phyloP scores from a whole-genome alignment of 1,140 invertebrate genomes.

The Drosophila malerkotliana region DNA sequence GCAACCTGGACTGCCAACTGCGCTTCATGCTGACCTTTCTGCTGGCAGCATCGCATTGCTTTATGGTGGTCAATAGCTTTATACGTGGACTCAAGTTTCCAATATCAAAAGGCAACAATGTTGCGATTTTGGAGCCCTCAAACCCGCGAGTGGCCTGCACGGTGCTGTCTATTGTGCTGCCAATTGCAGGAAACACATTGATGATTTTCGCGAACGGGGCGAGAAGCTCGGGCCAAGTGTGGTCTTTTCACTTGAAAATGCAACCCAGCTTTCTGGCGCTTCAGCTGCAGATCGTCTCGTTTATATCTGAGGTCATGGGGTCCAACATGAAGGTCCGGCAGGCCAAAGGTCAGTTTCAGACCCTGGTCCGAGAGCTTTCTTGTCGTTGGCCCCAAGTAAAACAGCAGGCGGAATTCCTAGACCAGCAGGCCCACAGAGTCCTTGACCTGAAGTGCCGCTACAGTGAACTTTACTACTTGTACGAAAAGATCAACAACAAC shows the following conservation, averaged over 20 bases:
- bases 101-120: background rate
- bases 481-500: conserved; percentile 31
- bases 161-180: conserved; percentile 17
- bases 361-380: conserved; percentile 25
- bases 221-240: background rate
- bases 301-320: conserved; percentile 50
- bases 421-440: conserved; percentile 7
- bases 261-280: conserved; percentile 39
- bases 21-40: conserved; percentile 14
- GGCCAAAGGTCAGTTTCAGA: conserved; percentile 20
- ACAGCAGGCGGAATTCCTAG: background rate
- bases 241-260: conserved; percentile 19
- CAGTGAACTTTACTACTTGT: conserved; percentile 34
- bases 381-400: conserved; percentile 12
- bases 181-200: conserved; percentile 8
- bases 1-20: conserved; percentile 54
- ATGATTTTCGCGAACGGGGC: background rate
- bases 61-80: conserved; percentile 45
- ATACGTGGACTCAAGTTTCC: conserved; percentile 3
- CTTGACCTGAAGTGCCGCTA: conserved; percentile 40
- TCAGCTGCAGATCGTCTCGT: conserved; percentile 53
- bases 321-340: conserved; percentile 27
- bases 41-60: conserved; percentile 30
- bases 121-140: background rate
- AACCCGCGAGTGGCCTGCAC: conserved; percentile 9